Base-by-base conservation (phyloP, 2,888 invertebrate species). In the Drosophila subquinaria region DNA sequence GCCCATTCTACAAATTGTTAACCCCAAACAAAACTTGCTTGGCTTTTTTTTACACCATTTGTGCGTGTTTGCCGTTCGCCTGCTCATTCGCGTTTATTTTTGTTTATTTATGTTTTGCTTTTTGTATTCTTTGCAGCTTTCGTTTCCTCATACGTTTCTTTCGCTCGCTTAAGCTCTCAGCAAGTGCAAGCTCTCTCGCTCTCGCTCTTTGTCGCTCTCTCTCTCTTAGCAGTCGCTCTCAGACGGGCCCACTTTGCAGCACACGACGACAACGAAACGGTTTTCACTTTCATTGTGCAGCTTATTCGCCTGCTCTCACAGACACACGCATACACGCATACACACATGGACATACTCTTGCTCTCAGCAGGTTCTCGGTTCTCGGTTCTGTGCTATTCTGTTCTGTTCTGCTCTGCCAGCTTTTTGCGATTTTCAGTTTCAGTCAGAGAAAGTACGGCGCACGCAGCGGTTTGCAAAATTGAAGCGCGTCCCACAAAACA, bases 361-460 rank as follows among this genome's bases (percentile, higher is more conserved):
- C 59, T 69, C 40, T 56, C 48, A 36, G 50, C 47, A 38, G 53
- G 62, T 65, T 59, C 50, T 69, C 67, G 30, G 43, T 56, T 69
- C 50, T 50, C 17, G 17, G 55, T 60, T 76, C 38, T 60, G 51
- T 56, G 63, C 17, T 17, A 17, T 17, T 17, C 50, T 50, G 55
- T 60, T 76, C 76, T 73, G 50, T 73, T 67, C 61, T 73, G 56
- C 56, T 50, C 59, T 57, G 74, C 50, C 50, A 70, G 71, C 65
- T 69, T 69, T 68, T 73, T 69, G 76, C 72, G 61, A 69, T 79
- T 79, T 79, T 78, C 81, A 52, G 67, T 80, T 82, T 90, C 90
- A 92, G 92, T 92, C 91, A 92, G 92, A 92, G 92, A 92, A 92
- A 92, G 92, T 92, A 91, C 91, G 90, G 91, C 92, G 90, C 87